Conservation (phyloP, 2,888 invertebrate species). For the Stenchaetothrips biformis region DNA sequence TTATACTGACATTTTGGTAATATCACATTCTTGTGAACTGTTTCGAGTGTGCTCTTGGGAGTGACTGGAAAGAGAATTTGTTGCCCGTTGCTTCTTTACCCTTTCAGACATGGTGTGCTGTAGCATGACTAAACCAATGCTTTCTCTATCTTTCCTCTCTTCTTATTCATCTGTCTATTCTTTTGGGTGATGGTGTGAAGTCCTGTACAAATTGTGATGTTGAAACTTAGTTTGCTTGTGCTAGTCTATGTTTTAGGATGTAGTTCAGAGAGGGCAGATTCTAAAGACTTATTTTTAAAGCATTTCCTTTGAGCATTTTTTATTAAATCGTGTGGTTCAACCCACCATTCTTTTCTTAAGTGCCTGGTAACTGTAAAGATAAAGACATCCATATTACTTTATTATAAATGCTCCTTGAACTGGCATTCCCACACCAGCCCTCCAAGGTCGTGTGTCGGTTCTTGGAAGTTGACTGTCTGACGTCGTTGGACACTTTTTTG, state of each 20-base stretch:
- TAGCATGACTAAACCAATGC: conserved; percentile 23
- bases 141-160: neutral
- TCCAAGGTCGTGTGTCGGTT: neutral
- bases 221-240: conserved; percentile 4
- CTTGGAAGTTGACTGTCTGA: neutral
- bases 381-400: neutral
- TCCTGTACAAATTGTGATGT: conserved; percentile 19
- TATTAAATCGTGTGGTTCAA: neutral
- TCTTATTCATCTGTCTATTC: neutral
- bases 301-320: neutral
- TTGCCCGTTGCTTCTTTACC: conserved; percentile 10
- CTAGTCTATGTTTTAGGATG: conserved; percentile 17
- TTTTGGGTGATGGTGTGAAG: conserved; percentile 16
- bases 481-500: no score
- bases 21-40: neutral
- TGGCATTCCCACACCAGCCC: neutral
- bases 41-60: conserved; percentile 3
- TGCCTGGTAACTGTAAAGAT: neutral
- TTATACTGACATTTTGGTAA: neutral
- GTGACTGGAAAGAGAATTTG: conserved; percentile 11
- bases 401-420: neutral
- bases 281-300: neutral
- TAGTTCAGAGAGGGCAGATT: neutral
- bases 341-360: neutral
- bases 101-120: conserved; percentile 24